Percentiles rank a stretch among this genome's conserved stretches.
Conservation (phyloP, 2,113 vertebrate genomes). For the Scomber japonicus region DNA sequence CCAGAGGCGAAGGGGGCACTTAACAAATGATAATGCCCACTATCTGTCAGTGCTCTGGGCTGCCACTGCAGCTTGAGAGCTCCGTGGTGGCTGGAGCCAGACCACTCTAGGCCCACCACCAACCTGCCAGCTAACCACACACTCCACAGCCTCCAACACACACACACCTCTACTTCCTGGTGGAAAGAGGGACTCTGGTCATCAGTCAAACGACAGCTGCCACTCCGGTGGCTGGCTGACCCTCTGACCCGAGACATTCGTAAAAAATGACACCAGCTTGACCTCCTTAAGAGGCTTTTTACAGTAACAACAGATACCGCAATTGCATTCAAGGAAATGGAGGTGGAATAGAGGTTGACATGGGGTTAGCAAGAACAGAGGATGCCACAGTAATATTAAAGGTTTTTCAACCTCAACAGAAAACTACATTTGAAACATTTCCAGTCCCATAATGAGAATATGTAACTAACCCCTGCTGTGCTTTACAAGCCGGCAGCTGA, state of each 20-base stretch:
- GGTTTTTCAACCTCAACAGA: not conserved
- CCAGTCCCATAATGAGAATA: not conserved
- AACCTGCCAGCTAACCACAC: slow-evolving; percentile 84
- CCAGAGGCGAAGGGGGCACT: slow-evolving; percentile 86
- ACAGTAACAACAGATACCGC: slow-evolving; percentile 39
- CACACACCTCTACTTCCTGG: slow-evolving; percentile 72
- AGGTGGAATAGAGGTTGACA: not conserved
- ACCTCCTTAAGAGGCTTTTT: slow-evolving; percentile 60
- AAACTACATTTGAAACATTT: not conserved
- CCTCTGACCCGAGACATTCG: slow-evolving; percentile 60
- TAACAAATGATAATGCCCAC: slow-evolving; percentile 89
- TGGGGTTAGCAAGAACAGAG: not conserved
- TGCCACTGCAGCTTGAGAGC: slow-evolving; percentile 80
- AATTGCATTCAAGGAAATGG: slow-evolving; percentile 21
- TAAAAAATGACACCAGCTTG: slow-evolving; percentile 29
- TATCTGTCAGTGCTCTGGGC: slow-evolving; percentile 79
- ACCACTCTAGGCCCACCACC: slow-evolving; percentile 79
- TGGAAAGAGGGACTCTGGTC: slow-evolving; percentile 43
- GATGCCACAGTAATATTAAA: not conserved
- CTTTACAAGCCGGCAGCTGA: not conserved
- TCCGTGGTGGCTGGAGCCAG: slow-evolving; percentile 75
- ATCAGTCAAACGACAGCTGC: slow-evolving; percentile 67
- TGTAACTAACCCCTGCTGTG: not conserved
- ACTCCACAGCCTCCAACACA: slow-evolving; percentile 71
- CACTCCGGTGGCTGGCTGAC: slow-evolving; percentile 60